Percentiles rank a stretch among this genome's conserved stretches.
phyloP scores from a whole-genome alignment of 1,140 invertebrate genomes.

The Pygmarrhopalites habei region DNA sequence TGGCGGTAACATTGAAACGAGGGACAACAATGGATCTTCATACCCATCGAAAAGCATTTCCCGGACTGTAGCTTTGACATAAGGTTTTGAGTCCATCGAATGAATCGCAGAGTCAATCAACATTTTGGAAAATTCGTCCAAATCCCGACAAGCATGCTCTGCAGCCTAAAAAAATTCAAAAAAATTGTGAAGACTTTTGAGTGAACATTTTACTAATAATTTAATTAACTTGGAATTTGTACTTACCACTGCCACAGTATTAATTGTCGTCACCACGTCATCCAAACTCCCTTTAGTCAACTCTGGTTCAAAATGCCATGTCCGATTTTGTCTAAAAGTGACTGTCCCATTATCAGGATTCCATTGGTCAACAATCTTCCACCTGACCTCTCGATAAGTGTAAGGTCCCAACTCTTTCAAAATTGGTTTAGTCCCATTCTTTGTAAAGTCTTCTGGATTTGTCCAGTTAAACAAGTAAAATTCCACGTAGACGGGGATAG shows the following conservation, averaged over 20 bases:
- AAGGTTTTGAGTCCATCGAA: slow-evolving; percentile 48
- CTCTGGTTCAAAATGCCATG: slow-evolving; percentile 63
- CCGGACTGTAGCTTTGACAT: slow-evolving; percentile 56
- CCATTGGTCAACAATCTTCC: slow-evolving; percentile 5
- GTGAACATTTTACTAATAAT: neutral
- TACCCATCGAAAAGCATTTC: slow-evolving; percentile 72
- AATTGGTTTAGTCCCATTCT: too few relatives aligned
- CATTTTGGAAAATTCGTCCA: slow-evolving; percentile 18
- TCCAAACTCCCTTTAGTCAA: slow-evolving; percentile 62
- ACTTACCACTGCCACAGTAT: slow-evolving; percentile 62
- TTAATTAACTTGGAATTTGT: too few relatives aligned
- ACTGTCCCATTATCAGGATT: slow-evolving; percentile 61
- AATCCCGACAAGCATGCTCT: slow-evolving; percentile 51
- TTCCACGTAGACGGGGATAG: too few relatives aligned
- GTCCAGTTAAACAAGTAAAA: too few relatives aligned
- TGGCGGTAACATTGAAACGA: slow-evolving; percentile 53
- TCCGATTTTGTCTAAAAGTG: slow-evolving; percentile 65
- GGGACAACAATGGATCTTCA: slow-evolving; percentile 57
- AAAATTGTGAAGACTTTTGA: too few relatives aligned
- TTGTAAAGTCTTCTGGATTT: too few relatives aligned
- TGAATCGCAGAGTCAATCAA: slow-evolving; percentile 24
- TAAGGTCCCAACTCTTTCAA: too few relatives aligned
- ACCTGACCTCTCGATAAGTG: neutral
- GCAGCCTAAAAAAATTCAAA: too few relatives aligned
- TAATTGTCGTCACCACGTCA: slow-evolving; percentile 67